Evolutionary conservation across 2,113 vertebrate species (phyloP).

Genomic region (Euleptes europaea): DNA sequence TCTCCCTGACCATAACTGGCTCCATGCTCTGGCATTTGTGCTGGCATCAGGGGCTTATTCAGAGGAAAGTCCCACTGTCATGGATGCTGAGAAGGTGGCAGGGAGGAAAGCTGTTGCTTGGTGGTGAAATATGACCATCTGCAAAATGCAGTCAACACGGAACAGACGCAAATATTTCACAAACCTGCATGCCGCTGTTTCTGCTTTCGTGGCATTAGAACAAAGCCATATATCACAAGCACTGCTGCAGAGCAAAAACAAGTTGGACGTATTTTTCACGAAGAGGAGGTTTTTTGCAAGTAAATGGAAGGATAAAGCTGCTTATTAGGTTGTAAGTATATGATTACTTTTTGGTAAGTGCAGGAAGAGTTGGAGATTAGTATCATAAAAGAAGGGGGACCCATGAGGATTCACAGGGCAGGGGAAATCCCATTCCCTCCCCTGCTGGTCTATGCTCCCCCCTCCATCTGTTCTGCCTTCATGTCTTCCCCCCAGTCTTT

Average conservation of each 20-base stretch:
- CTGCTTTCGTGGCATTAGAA: background rate
- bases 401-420: too few relatives aligned
- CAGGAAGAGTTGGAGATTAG: background rate
- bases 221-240: background rate
- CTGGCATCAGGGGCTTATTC: background rate
- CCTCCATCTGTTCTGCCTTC: too few relatives aligned
- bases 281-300: background rate
- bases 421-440: too few relatives aligned
- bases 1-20: background rate
- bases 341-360: background rate
- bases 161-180: background rate
- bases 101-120: background rate
- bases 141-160: constrained; percentile 16
- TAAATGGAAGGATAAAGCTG: background rate
- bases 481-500: too few relatives aligned
- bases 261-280: background rate
- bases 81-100: background rate
- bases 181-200: background rate
- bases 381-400: too few relatives aligned
- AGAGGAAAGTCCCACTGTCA: background rate
- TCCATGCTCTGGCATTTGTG: background rate
- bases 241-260: background rate
- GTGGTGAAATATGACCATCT: background rate
- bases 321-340: background rate
- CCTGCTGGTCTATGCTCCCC: too few relatives aligned